phyloP scores from a whole-genome alignment of 2,888 invertebrate genomes.

The Polyommatus iphigenia region DNA sequence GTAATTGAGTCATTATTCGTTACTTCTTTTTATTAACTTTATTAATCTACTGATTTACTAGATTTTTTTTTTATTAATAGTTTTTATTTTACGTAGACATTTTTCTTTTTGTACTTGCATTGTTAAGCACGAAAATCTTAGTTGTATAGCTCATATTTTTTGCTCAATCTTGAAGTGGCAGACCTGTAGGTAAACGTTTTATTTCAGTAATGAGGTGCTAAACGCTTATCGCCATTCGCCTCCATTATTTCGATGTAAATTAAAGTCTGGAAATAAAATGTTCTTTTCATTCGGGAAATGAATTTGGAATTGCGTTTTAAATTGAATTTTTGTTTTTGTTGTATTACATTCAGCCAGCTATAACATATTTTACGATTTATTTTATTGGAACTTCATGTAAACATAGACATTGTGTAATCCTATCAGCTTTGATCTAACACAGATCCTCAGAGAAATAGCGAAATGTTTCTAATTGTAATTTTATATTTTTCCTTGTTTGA shows the following conservation, averaged over 20 bases:
- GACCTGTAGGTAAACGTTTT: slow-evolving; percentile 6
- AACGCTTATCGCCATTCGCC: not conserved
- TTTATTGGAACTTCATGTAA: not conserved
- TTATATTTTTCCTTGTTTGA: not conserved
- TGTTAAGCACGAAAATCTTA: not conserved
- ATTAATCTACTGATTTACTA: not conserved
- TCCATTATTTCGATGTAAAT: not conserved
- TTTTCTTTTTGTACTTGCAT: not conserved
- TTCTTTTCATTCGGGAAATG: not conserved
- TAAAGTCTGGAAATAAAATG: not conserved
- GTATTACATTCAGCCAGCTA: not conserved
- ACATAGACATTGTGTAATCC: not conserved
- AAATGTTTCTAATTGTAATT: not conserved
- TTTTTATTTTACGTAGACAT: not conserved
- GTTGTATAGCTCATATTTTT: not conserved
- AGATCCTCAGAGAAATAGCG: not conserved
- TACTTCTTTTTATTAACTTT: not conserved
- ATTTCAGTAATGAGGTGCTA: slow-evolving; percentile 14
- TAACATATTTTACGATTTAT: not conserved
- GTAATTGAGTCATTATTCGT: not conserved
- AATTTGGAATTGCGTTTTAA: slow-evolving; percentile 1
- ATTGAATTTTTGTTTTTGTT: not conserved
- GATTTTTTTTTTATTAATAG: not conserved
- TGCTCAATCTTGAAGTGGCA: not conserved
- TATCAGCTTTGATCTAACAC: not conserved